These are phyloP conservation scores for Anableps anableps DNA, from an alignment of 2,797 vertebrate genomes.

Conservation along the genomic window DNA sequence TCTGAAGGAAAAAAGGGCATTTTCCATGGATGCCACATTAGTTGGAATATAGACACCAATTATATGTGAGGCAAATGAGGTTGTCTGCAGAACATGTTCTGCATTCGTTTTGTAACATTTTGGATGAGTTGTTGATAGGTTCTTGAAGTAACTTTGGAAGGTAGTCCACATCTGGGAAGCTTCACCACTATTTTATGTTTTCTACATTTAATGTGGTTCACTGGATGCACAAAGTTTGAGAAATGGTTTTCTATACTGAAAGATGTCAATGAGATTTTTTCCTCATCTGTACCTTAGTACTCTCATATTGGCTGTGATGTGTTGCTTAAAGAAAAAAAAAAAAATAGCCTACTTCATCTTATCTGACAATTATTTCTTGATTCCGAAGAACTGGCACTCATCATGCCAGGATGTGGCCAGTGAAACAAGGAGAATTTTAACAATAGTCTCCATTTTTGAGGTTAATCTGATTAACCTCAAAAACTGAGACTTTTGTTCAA, in stretches of 20 bases:
- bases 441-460: background rate
- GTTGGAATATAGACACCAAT: background rate
- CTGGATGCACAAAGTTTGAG: background rate
- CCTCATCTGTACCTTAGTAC: background rate
- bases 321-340: background rate
- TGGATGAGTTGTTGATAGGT: background rate
- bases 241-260: background rate
- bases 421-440: too few species aligned
- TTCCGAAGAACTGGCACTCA: background rate
- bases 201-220: too few species aligned
- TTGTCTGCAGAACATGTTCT: background rate
- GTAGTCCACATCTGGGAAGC: background rate
- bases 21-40: background rate
- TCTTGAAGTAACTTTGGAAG: background rate
- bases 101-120: background rate
- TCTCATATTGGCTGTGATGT: background rate
- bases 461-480: background rate
- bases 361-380: background rate
- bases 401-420: background rate
- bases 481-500: background rate
- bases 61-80: background rate
- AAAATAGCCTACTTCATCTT: background rate
- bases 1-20: background rate
- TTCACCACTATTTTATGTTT: background rate
- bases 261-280: background rate